These are phyloP conservation scores for Sterna hirundo DNA, from an alignment of 2,113 vertebrate genomes.

Conservation along the genomic window DNA sequence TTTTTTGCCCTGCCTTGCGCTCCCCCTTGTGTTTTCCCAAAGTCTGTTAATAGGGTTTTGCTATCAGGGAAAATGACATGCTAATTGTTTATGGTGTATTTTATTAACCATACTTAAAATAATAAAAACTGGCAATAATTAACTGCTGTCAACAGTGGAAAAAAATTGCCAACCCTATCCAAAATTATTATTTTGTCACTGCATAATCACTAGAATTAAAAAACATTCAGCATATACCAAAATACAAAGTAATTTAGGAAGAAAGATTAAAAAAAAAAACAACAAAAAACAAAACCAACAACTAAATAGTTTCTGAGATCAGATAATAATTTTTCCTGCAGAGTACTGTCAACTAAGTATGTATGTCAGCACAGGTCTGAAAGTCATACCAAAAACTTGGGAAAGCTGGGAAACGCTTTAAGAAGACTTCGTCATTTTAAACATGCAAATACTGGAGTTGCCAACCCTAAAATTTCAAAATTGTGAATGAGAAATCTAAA, in stretches of 20 bases:
- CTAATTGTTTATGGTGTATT: neutral
- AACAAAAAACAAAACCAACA: neutral
- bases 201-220: neutral
- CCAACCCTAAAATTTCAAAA: neutral
- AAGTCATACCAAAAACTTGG: neutral
- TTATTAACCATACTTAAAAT: neutral
- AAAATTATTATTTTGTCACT: neutral
- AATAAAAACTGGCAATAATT: neutral
- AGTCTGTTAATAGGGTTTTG: neutral
- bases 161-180: neutral
- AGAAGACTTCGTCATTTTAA: neutral
- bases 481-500: neutral
- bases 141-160: neutral
- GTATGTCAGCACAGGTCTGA: neutral
- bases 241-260: neutral
- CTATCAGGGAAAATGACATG: neutral
- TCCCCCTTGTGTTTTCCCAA: conserved; percentile 38
- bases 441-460: neutral
- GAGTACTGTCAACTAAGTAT: neutral
- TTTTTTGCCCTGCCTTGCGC: conserved; percentile 52
- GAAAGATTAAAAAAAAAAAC: neutral
- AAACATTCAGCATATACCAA: neutral
- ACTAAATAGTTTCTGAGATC: neutral
- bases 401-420: neutral
- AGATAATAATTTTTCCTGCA: neutral